Base-by-base conservation (phyloP, 2,113 vertebrate genomes). In the Lynx canadensis region DNA sequence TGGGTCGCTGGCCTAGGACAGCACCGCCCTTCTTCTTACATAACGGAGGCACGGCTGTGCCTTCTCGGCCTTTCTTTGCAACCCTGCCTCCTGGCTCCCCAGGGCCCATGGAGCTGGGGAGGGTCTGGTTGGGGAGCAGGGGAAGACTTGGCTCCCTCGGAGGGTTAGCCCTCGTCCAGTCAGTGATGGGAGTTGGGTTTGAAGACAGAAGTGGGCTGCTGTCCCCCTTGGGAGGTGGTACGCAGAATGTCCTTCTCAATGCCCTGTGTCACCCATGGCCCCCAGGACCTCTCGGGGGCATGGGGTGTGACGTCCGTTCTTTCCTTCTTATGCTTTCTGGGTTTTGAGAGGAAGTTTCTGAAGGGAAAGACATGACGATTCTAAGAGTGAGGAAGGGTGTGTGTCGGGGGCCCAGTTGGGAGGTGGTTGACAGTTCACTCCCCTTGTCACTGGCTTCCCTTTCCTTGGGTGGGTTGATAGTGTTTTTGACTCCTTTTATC, bases 21-120 rank as follows among this genome's bases (percentile, higher is more conserved):
- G 96, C 93, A 66, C 92, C 96, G 71, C 93, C 96, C 95, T 94
- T 88, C 83, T 88, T 29, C 38, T 98, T 97, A 97, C 94, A 96
- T 98, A 98, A 98, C 79, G 16, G 82, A 97, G 97, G 96, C 88
- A 93, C 23, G 13, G 84, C 76, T 73, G 66, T 94, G 96, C 91
- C 95, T 95, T 94, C 87, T 94, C 63, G 88, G 93, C 88, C 96
- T 76, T 96, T 94, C 92, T 82, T 82, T 48, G 95, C 91, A 66
- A 92, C 86, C 92, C 63, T 71, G 38, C 38, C 78, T 95, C 96
- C 71, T 52, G 8, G 8, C 66, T 60, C n/a, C 83, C 71, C 5
- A 5, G 90, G 89, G 87, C 83, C 87, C 65, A 6, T 12, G 25
- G 74, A 60, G 31, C 78, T 23, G 65, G 83, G 76, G 74, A 69